phyloP scores from a whole-genome alignment of 2,888 invertebrate species.

The Pecten maximus region DNA sequence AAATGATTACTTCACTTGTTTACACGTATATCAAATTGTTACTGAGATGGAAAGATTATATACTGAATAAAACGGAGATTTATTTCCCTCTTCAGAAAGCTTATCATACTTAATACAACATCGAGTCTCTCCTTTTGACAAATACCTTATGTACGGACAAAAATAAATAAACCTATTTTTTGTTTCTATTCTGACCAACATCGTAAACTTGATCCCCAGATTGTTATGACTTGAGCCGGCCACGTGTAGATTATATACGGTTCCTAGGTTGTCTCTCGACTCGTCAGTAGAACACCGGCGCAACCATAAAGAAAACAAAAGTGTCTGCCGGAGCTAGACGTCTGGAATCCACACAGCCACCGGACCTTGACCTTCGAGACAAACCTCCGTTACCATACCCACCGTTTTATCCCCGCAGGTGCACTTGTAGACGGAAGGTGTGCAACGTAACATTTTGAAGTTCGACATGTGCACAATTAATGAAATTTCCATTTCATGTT shows the following conservation, averaged over 20 bases:
- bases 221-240: constrained; percentile 10
- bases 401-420: neutral
- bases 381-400: neutral
- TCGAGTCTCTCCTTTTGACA: neutral
- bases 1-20: neutral
- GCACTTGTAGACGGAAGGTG: neutral
- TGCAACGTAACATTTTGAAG: neutral
- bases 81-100: neutral
- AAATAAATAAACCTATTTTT: neutral
- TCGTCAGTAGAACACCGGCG: neutral
- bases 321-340: neutral
- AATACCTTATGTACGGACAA: neutral
- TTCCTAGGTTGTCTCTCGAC: neutral
- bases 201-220: neutral
- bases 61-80: neutral
- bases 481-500: neutral
- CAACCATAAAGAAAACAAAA: constrained; percentile 16
- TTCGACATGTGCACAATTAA: neutral
- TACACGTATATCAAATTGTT: neutral
- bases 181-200: constrained; percentile 1
- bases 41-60: neutral
- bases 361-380: constrained; percentile 26
- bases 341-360: constrained; percentile 21
- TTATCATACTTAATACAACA: neutral
- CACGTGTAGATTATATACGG: neutral